Conservation (phyloP, 1,140 invertebrate species). For the Lepidurus couesii region DNA sequence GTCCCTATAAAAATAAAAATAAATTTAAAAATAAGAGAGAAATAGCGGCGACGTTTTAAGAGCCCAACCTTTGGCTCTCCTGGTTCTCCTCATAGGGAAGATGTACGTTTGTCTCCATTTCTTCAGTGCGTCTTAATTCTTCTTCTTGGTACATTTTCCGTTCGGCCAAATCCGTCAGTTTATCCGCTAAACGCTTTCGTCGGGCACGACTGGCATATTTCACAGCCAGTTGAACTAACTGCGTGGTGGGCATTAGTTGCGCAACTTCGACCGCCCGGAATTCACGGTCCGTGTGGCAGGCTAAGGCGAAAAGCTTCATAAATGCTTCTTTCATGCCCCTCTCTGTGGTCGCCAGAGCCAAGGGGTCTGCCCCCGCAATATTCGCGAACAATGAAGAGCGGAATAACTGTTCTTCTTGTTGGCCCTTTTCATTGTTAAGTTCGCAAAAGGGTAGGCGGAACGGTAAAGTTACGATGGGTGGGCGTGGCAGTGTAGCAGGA, state of each 20-base stretch:
- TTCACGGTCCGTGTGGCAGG: slow-evolving; percentile 75
- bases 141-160: slow-evolving; percentile 42
- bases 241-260: slow-evolving; percentile 67
- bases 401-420: slow-evolving; percentile 69
- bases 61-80: not conserved
- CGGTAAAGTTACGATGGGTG: slow-evolving; percentile 64
- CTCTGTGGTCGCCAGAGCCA: slow-evolving; percentile 52
- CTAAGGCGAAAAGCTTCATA: slow-evolving; percentile 80
- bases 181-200: slow-evolving; percentile 66
- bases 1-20: slow-evolving; percentile 24
- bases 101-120: slow-evolving; percentile 41
- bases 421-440: slow-evolving; percentile 67
- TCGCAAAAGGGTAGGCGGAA: slow-evolving; percentile 74
- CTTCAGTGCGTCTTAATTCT: slow-evolving; percentile 31
- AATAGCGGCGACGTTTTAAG: slow-evolving; percentile 39
- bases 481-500: slow-evolving; percentile 77
- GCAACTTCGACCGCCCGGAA: slow-evolving; percentile 79
- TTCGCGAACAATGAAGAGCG: slow-evolving; percentile 45
- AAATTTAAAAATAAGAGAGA: slow-evolving; percentile 34
- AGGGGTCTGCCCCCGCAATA: not conserved
- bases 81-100: slow-evolving; percentile 33
- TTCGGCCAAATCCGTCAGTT: slow-evolving; percentile 41
- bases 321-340: slow-evolving; percentile 66
- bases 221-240: slow-evolving; percentile 72
- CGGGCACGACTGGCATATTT: slow-evolving; percentile 76